Conservation (phyloP, 2,113 vertebrate species). For the Clarias gariepinus region DNA sequence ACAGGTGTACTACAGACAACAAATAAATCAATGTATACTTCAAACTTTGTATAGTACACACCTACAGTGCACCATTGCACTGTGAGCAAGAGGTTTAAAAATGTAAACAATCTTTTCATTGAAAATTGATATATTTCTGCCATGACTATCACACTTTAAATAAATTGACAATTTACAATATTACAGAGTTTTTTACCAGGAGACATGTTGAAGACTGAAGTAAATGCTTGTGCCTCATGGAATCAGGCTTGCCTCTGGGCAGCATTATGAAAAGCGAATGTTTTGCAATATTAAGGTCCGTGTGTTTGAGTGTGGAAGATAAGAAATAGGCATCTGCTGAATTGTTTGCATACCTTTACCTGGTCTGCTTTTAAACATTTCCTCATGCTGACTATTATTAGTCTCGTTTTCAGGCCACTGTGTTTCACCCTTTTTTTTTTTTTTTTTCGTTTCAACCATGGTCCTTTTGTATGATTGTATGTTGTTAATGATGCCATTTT, state of each 20-base stretch:
- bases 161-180: not conserved
- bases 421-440: not conserved
- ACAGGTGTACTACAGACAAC: slow-evolving; percentile 65
- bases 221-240: not conserved
- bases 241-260: not conserved
- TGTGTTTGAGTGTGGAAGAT: slow-evolving; percentile 3
- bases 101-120: not conserved
- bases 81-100: not conserved
- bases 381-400: slow-evolving; percentile 5
- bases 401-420: not conserved
- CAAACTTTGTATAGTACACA: slow-evolving; percentile 58
- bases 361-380: slow-evolving; percentile 42
- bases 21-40: slow-evolving; percentile 70
- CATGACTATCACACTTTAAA: not conserved
- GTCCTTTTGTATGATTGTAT: not conserved
- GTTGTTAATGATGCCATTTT: not conserved
- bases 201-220: not conserved
- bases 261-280: not conserved
- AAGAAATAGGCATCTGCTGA: not conserved
- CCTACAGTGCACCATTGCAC: slow-evolving; percentile 28
- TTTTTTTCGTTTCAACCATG: not conserved
- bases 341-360: slow-evolving; percentile 36
- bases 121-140: not conserved
- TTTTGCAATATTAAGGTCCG: not conserved
- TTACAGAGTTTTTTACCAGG: not conserved